Conservation (phyloP, 2,113 vertebrate genomes). For the Bambusicola thoracicus region DNA sequence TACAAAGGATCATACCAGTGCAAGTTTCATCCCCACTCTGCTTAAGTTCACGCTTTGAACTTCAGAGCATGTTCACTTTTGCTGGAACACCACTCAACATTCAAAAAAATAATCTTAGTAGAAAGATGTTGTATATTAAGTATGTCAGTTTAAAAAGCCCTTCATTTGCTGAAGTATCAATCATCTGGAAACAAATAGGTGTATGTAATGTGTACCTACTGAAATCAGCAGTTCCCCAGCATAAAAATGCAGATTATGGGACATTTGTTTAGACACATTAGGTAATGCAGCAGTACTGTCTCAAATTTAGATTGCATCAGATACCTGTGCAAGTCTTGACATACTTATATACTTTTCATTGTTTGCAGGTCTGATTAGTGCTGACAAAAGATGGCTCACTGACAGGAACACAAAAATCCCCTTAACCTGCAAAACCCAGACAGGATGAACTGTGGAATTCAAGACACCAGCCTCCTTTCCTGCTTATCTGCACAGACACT, state of each 20-base stretch:
- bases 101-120: background rate
- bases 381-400: background rate
- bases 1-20: background rate
- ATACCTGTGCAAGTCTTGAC: constrained; percentile 39
- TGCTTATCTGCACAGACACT: background rate
- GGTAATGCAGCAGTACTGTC: constrained; percentile 7
- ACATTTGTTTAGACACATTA: background rate
- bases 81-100: background rate
- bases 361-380: background rate
- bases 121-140: background rate
- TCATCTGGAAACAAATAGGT: background rate
- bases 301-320: constrained; percentile 46
- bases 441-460: background rate
- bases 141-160: background rate
- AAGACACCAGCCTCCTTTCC: background rate
- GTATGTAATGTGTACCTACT: background rate
- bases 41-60: background rate
- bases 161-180: background rate
- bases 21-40: background rate
- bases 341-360: constrained; percentile 1
- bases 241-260: background rate
- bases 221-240: background rate
- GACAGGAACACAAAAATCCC: background rate
- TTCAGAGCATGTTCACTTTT: background rate
- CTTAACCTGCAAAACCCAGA: background rate